Evolutionary conservation across 2,113 vertebrate genomes (phyloP), one percentile per base, ranked within the genome.

Genomic region (Cynopterus brachyotis): DNA sequence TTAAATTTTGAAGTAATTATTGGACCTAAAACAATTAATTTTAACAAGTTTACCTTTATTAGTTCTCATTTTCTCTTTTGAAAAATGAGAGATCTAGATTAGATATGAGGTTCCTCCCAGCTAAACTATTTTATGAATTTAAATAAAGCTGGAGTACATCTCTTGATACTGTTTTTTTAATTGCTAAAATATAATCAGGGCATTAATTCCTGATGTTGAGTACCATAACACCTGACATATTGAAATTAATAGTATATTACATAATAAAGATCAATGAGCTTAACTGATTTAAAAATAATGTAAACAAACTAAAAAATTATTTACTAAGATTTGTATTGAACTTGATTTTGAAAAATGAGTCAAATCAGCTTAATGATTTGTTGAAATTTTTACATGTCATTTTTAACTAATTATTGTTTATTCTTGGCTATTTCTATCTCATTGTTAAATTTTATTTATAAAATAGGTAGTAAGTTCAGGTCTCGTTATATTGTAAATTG

Each of bases 21-120:
- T 76, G 5, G 75, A 80, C 2, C 2, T 84, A 37, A 94, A 89
- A 91, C 30, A 91, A 94, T 96, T 66, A 91, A 92, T 85, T 89
- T 62, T 28, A 95, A 50, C 13, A 86, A 84, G 64, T 17, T 95
- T 5, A 90, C 16, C 11, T 72, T 93, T 60, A 84, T 88, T 84
- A 32, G 59, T 82, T 82, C 78, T 26, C 5, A 76, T 87, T 81
- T 92, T 37, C 19, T 69, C 24, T 80, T 81, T n/a, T 70, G 22
- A 94, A 96, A 89, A 93, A 62, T 70, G 30, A 82, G 30, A 28
- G 17, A 87, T 35, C 7, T 47, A 13, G 28, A 86, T 59, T 79
- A 90, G 19, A 87, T 4, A 59, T 28, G 66, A 89, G 24, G 9
- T 88, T 91, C 35, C 35, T 89, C 50, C 45, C 16, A 91, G 6